These are phyloP conservation scores for Notothenia rossii DNA, from an alignment of 2,113 vertebrate genomes.

Conservation along the genomic window DNA sequence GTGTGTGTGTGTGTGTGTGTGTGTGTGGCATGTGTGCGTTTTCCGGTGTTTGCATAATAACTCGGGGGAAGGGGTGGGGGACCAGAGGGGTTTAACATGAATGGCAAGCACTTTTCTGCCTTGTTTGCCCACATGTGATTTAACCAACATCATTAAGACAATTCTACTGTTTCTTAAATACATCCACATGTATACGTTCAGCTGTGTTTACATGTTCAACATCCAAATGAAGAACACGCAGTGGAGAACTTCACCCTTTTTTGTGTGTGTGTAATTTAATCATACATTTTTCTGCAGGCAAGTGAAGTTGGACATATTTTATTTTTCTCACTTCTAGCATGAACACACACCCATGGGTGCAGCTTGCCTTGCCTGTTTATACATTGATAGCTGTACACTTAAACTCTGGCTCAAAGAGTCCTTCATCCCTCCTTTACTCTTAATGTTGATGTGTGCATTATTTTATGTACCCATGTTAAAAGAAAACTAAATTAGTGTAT, in stretches of 20 bases:
- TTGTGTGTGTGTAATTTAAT: slow-evolving; percentile 64
- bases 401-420: slow-evolving; percentile 75
- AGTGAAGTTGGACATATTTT: slow-evolving; percentile 72
- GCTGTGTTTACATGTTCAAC: slow-evolving; percentile 79
- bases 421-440: slow-evolving; percentile 77
- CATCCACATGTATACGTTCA: slow-evolving; percentile 79
- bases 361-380: slow-evolving; percentile 73
- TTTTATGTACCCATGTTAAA: slow-evolving; percentile 85
- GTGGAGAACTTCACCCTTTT: slow-evolving; percentile 46
- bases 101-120: slow-evolving; percentile 71
- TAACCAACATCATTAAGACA: slow-evolving; percentile 70
- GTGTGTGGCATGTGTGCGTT: slow-evolving; percentile 61
- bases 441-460: slow-evolving; percentile 80
- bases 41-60: slow-evolving; percentile 73
- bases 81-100: slow-evolving; percentile 65
- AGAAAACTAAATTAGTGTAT: slow-evolving; percentile 80
- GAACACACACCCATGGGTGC: slow-evolving; percentile 71
- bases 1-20: slow-evolving; percentile 19
- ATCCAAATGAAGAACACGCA: slow-evolving; percentile 74
- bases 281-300: slow-evolving; percentile 66
- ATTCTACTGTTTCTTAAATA: slow-evolving; percentile 76
- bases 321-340: slow-evolving; percentile 76
- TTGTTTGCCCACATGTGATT: slow-evolving; percentile 76
- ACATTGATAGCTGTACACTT: slow-evolving; percentile 72
- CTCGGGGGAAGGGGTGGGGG: slow-evolving; percentile 58